A percentile compares a stretch with the other conserved stretches of the same genome.
These are phyloP conservation scores for Cichlasoma orientale DNA, from an alignment of 2,797 vertebrate genomes.

Conservation along the genomic window DNA sequence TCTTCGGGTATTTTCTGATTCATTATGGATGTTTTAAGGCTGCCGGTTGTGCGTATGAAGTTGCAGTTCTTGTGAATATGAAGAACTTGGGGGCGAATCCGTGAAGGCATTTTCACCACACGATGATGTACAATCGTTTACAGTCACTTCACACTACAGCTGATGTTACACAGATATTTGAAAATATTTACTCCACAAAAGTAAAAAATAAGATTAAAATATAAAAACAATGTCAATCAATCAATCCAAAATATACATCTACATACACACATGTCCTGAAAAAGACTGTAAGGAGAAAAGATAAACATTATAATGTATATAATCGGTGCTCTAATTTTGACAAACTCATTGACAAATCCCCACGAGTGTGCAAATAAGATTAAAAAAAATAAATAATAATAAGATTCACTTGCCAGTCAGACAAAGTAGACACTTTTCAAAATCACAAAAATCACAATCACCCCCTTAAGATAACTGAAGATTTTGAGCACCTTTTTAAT, in stretches of 20 bases:
- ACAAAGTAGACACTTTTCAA: background rate
- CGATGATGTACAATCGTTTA: background rate
- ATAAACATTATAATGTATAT: background rate
- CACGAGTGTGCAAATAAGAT: background rate
- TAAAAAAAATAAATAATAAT: too few species aligned
- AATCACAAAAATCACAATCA: background rate
- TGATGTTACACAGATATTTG: background rate
- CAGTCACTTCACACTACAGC: background rate
- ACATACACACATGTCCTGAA: background rate
- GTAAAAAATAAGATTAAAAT: background rate
- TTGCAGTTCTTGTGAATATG: constrained; percentile 20
- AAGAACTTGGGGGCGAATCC: constrained; percentile 11
- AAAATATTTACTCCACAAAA: background rate
- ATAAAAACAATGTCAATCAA: background rate
- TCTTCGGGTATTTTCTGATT: constrained; percentile 47
- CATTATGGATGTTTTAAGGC: constrained; percentile 44
- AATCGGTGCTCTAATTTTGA: background rate
- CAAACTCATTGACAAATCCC: background rate
- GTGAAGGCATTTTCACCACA: background rate
- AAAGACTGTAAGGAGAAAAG: background rate
- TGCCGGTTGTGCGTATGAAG: constrained; percentile 27
- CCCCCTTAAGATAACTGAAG: too few species aligned
- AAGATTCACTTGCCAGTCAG: constrained; percentile 17
- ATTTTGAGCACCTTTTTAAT: too few species aligned
- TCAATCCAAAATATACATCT: background rate